Base-by-base conservation (phyloP, 2,888 invertebrate genomes). In the Pseudococcus longispinus region DNA sequence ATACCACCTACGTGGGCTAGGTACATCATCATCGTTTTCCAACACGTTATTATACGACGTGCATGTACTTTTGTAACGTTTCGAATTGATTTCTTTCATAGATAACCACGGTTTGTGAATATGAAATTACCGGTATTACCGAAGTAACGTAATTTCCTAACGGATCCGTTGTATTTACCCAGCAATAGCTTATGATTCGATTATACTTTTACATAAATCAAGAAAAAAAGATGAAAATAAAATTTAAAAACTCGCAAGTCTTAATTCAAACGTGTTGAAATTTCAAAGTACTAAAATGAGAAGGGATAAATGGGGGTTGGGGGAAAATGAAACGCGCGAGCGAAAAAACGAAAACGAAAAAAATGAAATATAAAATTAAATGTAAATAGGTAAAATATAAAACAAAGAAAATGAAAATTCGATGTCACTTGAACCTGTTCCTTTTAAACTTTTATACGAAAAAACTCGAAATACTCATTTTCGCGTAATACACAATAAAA, bases 401-500 rank as follows among this genome's bases (percentile, higher is more conserved):
- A 70, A 13, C 2, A 20, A 42, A 20, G 20, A 80, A 80, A 80
- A 74, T 32, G 3, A 23, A 65, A 70, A 29, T 70, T 80, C 42
- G 32, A 74, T n/a, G 77, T 80, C 77, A 20, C 29, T 29, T 70
- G 29, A 26, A 70, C 26, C 60, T 20, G 23, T 60, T 29, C n/a
- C 29, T 70, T 70, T 29, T 37, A 37, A 70, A 70, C 29, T 29
- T 70, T 70, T 70, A 29, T 70, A 60, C 60, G 70, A 70, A 32
- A n/a, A 70, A 70, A 65, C 65, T 65, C 26, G 65, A 26, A 29
- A 70, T 20, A 70, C 29, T 70, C 70, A 29, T 32, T 70, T 70
- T 70, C 70, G 18, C 70, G 70, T 13, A 26, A 70, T 26, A 70
- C 18, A 80, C 70, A 74, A 74, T 80, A 80, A 80, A 80, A 80